Evolutionary conservation across 2,113 vertebrate genomes (phyloP).

Genomic region (Telmatochromis bifrenatus): DNA sequence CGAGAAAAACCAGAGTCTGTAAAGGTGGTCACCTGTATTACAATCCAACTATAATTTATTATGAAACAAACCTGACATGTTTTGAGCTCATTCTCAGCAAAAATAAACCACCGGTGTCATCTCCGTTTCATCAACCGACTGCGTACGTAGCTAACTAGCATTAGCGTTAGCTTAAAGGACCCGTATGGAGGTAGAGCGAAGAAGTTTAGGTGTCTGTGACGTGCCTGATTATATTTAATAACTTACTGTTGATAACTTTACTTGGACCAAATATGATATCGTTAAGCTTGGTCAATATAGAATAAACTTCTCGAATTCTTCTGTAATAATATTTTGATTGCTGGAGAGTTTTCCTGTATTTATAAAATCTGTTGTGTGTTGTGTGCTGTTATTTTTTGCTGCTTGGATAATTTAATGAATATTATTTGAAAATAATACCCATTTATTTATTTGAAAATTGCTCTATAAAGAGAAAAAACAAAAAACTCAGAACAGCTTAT

Average conservation of each 20-base stretch:
- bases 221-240: neutral
- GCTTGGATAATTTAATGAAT: neutral
- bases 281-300: neutral
- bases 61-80: slow-evolving; percentile 32
- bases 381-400: neutral
- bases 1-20: neutral
- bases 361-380: neutral
- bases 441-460: neutral
- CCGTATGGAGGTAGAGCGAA: neutral
- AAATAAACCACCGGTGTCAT: neutral
- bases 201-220: neutral
- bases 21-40: no score
- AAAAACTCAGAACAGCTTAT: neutral
- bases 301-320: neutral
- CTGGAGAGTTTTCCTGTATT: neutral
- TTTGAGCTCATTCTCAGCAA: slow-evolving; percentile 12
- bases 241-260: neutral
- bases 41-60: neutral
- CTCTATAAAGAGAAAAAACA: neutral
- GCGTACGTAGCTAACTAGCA: slow-evolving; percentile 17
- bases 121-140: neutral
- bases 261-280: neutral
- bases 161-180: slow-evolving; percentile 5
- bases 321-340: neutral
- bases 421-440: neutral